These are phyloP conservation scores for Aromia moschata DNA, from an alignment of 2,888 invertebrate species.

Conservation along the genomic window DNA sequence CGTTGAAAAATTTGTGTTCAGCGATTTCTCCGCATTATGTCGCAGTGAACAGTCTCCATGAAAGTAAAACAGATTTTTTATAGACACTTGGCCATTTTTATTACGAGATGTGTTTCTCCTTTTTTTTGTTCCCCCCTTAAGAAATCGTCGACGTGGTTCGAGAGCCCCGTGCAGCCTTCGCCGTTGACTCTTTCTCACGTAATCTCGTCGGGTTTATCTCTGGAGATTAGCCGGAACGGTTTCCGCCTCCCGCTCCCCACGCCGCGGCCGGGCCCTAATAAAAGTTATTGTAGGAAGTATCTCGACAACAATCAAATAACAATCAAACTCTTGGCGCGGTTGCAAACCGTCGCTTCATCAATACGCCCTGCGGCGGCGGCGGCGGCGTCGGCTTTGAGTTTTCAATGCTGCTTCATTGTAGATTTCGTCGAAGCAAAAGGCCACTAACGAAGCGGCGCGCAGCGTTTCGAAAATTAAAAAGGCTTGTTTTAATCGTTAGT, in stretches of 20 bases:
- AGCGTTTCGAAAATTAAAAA: slow-evolving; percentile 5
- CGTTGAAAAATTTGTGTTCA: no score
- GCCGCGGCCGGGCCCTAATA: slow-evolving; percentile 28
- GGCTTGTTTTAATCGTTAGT: no score
- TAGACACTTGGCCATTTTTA: slow-evolving; percentile 37
- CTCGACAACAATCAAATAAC: slow-evolving; percentile 51
- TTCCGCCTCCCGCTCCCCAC: slow-evolving; percentile 31
- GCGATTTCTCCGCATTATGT: no score
- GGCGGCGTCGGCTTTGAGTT: not conserved
- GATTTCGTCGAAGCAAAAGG: not conserved
- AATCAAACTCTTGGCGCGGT: slow-evolving; percentile 46
- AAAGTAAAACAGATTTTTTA: slow-evolving; percentile 34
- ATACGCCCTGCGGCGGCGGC: slow-evolving; percentile 2
- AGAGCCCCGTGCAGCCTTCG: slow-evolving; percentile 28
- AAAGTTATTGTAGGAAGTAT: slow-evolving; percentile 42
- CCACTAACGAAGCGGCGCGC: slow-evolving; percentile 5
- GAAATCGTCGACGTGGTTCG: slow-evolving; percentile 34
- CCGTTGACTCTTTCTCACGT: slow-evolving; percentile 37
- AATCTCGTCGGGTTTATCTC: slow-evolving; percentile 38
- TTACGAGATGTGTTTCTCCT: slow-evolving; percentile 21
- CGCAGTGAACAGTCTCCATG: slow-evolving; percentile 3
- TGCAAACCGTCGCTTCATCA: slow-evolving; percentile 5
- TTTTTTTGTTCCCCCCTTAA: slow-evolving; percentile 21
- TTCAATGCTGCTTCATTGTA: not conserved
- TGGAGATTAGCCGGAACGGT: slow-evolving; percentile 35